Conservation (phyloP, 2,113 vertebrate species). For the Arizona elegans region DNA sequence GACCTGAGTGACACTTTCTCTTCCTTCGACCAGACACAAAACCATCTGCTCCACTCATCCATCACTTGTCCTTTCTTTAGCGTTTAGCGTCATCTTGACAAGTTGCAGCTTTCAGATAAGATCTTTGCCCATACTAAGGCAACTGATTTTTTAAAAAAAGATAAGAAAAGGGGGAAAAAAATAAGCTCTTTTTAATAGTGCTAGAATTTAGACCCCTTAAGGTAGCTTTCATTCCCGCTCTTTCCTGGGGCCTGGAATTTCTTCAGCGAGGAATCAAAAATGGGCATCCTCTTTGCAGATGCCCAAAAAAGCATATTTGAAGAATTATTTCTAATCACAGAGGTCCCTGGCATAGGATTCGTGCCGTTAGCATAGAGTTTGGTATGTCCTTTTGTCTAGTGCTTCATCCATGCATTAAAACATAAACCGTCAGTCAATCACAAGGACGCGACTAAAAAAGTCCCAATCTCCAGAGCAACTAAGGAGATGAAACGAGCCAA, state of each 20-base stretch:
- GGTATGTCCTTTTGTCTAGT: not conserved
- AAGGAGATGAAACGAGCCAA: not conserved
- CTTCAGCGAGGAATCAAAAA: not conserved
- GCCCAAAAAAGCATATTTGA: not conserved
- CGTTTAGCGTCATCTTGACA: slow-evolving; percentile 47
- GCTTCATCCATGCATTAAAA: not conserved
- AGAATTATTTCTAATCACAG: not conserved
- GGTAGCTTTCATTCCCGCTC: not conserved
- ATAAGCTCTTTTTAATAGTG: not conserved
- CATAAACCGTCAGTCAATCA: not conserved
- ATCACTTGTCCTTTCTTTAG: slow-evolving; percentile 49
- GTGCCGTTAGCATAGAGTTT: not conserved
- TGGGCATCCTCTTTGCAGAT: not conserved
- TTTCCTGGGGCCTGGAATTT: not conserved
- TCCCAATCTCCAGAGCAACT: not conserved
- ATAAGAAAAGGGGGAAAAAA: too few species aligned
- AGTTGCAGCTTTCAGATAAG: slow-evolving; percentile 38
- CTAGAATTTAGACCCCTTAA: slow-evolving; percentile 4
- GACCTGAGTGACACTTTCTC: slow-evolving; percentile 61
- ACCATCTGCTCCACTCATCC: slow-evolving; percentile 47
- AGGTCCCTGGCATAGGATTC: too few species aligned
- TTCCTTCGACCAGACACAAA: slow-evolving; percentile 40
- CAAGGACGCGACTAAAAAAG: not conserved
- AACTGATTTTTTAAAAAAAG: not conserved
- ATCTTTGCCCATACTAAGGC: slow-evolving; percentile 22